These are phyloP conservation scores for human DNA, from an alignment of 2,113 vertebrate genomes.

Conservation along the genomic window GRCh38 chr12:125373001-125373500, in stretches of 20 bases:
- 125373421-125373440: neutral
- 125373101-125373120: neutral
- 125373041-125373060: neutral
- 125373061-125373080: rapidly evolving
- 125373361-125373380: neutral
- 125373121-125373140: neutral
- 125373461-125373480: neutral
- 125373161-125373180: neutral
- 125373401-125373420: neutral
- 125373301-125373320: neutral
- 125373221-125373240: neutral
- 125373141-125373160: rapidly evolving
- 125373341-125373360: neutral
- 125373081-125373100: neutral
- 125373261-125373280: neutral
- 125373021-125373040: rapidly evolving
- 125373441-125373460: neutral
- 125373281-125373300: neutral
- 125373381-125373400: neutral
- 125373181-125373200: neutral
- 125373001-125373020: rapidly evolving
- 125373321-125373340: too few species aligned
- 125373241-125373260: neutral
- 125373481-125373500: neutral
- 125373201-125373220: neutral